These are phyloP conservation scores for Bombus vancouverensis DNA, from an alignment of 1,140 invertebrate genomes.

Conservation along the genomic window DNA sequence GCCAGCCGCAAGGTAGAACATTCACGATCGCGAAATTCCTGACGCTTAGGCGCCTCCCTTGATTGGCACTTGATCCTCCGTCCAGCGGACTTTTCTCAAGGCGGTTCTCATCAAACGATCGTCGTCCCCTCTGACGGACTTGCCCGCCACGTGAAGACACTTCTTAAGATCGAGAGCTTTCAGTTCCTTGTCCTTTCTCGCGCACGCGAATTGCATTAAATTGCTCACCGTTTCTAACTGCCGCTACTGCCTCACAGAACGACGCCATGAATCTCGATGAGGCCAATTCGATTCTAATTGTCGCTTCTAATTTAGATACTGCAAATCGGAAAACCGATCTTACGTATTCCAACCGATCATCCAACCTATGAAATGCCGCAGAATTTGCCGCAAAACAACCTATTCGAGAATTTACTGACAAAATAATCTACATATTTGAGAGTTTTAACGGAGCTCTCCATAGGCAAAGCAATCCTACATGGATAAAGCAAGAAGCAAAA, in stretches of 20 bases:
- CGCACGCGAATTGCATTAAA: slow-evolving; percentile 26
- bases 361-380: neutral
- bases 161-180: slow-evolving; percentile 24
- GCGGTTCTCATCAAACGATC: slow-evolving; percentile 61
- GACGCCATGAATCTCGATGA: neutral
- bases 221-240: neutral
- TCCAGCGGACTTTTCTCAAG: slow-evolving; percentile 44
- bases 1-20: slow-evolving; percentile 54
- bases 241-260: neutral
- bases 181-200: slow-evolving; percentile 8
- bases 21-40: slow-evolving; percentile 65
- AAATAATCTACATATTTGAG: no score
- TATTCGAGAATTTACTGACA: no score
- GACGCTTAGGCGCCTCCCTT: slow-evolving; percentile 66
- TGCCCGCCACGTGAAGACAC: slow-evolving; percentile 37
- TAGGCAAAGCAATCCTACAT: no score
- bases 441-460: no score
- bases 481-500: no score
- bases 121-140: neutral
- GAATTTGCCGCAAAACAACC: neutral
- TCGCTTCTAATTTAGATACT: neutral
- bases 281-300: neutral
- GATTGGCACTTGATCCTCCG: slow-evolving; percentile 66
- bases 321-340: neutral
- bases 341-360: neutral